Conservation (phyloP, 2,888 invertebrate genomes). For the Meloe dianella region DNA sequence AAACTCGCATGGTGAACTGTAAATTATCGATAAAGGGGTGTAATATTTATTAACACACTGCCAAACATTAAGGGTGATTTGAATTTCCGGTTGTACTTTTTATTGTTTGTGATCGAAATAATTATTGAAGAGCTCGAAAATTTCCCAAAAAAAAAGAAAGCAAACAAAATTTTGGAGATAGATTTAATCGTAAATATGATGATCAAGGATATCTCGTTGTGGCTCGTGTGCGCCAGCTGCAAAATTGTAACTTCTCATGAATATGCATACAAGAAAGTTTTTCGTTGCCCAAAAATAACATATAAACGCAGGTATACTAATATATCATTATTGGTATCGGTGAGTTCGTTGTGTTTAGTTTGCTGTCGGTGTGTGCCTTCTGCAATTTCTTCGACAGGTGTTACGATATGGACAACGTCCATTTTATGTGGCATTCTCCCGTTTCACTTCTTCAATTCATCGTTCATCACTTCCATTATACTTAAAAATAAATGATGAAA, state of each 20-base stretch:
- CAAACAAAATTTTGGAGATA: not conserved
- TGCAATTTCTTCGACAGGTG: slow-evolving; percentile 11
- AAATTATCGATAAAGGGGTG: slow-evolving; percentile 23
- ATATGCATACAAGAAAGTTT: slow-evolving; percentile 34
- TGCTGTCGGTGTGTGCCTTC: not conserved
- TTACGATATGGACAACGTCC: slow-evolving; percentile 1
- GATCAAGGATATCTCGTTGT: slow-evolving; percentile 8
- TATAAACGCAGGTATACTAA: not conserved
- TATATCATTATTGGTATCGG: not conserved
- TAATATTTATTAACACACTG: slow-evolving; percentile 20
- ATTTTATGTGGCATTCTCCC: not conserved
- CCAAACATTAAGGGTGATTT: slow-evolving; percentile 10
- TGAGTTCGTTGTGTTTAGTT: not conserved
- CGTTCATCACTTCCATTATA: not conserved
- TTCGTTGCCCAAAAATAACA: slow-evolving; percentile 28
- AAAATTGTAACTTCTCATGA: slow-evolving; percentile 24
- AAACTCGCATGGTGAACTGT: slow-evolving; percentile 2
- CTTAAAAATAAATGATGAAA: not conserved
- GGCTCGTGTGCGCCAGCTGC: slow-evolving; percentile 9
- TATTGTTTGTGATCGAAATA: not conserved
- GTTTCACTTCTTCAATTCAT: not conserved
- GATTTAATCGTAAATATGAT: slow-evolving; percentile 1
- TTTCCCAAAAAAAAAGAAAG: not conserved
- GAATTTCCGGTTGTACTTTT: slow-evolving; percentile 6
- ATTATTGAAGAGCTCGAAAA: not conserved